These are phyloP conservation scores for Sarcophaga caerulescens DNA, from an alignment of 2,888 invertebrate species.

Conservation along the genomic window DNA sequence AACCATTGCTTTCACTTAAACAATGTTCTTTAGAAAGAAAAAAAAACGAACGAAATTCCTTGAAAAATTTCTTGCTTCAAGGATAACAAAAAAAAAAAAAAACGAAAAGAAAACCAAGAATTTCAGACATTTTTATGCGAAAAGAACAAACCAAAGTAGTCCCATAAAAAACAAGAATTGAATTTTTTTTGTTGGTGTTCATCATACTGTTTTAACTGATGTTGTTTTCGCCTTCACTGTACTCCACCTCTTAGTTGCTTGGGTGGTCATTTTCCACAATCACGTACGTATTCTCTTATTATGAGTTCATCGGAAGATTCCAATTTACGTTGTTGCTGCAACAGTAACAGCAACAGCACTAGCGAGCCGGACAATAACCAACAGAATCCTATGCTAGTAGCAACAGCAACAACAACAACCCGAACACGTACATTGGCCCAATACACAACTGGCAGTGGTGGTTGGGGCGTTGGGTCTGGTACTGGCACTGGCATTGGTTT, in stretches of 20 bases:
- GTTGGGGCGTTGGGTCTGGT: not conserved
- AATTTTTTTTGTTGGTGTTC: not conserved
- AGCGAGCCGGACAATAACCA: slow-evolving; percentile 27
- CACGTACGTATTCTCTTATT: slow-evolving; percentile 81
- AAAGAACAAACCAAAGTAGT: not conserved
- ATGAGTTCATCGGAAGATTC: slow-evolving; percentile 82
- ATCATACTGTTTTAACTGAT: not conserved
- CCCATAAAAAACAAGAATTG: not conserved
- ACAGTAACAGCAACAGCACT: slow-evolving; percentile 45
- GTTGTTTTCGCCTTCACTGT: not conserved
- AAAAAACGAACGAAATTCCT: too few relatives aligned
- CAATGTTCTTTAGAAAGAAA: too few relatives aligned
- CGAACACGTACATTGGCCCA: slow-evolving; percentile 21
- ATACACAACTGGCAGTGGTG: slow-evolving; percentile 1
- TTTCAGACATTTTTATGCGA: too few relatives aligned
- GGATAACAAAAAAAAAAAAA: too few relatives aligned
- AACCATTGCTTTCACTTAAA: too few relatives aligned
- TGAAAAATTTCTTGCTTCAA: too few relatives aligned
- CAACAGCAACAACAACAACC: slow-evolving; percentile 24
- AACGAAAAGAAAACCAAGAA: too few relatives aligned
- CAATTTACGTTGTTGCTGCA: slow-evolving; percentile 78
- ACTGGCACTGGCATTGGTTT: not conserved
- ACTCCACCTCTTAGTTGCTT: slow-evolving; percentile 75
- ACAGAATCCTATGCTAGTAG: not conserved
- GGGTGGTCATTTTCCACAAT: slow-evolving; percentile 81